Evolutionary conservation across 2,113 vertebrate species (phyloP).

Genomic region (Brienomyrus brachyistius): DNA sequence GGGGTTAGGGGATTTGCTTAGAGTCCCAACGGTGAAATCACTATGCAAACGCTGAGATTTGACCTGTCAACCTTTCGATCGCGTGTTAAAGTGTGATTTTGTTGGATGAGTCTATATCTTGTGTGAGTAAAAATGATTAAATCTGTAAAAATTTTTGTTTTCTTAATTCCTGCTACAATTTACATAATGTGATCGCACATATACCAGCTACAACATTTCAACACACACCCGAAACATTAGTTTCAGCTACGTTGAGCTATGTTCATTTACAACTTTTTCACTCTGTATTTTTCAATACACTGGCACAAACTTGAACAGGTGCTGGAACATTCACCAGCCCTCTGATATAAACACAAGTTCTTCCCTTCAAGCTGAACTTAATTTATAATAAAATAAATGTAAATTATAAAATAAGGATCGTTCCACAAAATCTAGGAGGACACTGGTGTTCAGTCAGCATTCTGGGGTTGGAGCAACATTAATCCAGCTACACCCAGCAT

Average conservation of each 20-base stretch:
- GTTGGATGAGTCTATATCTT: background rate
- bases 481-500: background rate
- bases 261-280: background rate
- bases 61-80: background rate
- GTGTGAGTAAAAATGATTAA: background rate
- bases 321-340: background rate
- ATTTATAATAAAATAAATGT: conserved; percentile 18
- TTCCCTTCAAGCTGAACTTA: conserved; percentile 13
- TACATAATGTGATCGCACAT: background rate
- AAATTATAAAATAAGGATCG: conserved; percentile 11
- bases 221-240: background rate
- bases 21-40: background rate
- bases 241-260: background rate
- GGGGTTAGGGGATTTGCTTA: background rate
- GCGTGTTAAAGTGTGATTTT: background rate
- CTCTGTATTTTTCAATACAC: background rate
- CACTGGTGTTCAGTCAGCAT: background rate
- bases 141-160: background rate
- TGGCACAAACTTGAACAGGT: background rate
- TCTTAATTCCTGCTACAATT: background rate
- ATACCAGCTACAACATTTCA: no score
- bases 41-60: background rate
- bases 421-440: background rate
- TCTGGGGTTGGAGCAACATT: background rate
- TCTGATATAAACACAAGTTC: background rate